phyloP scores from a whole-genome alignment of 2,888 invertebrate species.

The Acronicta leporina region DNA sequence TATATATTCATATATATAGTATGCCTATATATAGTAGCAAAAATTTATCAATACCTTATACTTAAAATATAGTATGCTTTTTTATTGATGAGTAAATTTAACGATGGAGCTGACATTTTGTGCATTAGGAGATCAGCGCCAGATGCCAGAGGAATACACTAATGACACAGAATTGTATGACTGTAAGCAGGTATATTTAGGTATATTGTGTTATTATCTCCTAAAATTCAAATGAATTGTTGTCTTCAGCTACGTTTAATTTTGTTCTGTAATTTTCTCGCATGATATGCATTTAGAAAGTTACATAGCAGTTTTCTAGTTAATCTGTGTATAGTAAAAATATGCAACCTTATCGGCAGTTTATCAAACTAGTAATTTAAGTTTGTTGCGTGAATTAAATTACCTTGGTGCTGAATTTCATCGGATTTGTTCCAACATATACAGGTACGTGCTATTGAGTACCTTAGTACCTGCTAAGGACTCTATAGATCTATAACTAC shows the following conservation, averaged over 20 bases:
- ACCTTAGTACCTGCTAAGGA: neutral
- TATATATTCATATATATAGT: too few relatives aligned
- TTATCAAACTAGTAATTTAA: constrained; percentile 41
- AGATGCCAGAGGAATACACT: constrained; percentile 56
- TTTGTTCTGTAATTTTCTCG: neutral
- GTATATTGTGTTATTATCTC: too few relatives aligned
- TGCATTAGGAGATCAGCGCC: constrained; percentile 76
- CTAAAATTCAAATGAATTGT: too few relatives aligned
- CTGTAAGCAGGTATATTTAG: too few relatives aligned
- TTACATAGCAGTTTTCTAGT: constrained; percentile 21
- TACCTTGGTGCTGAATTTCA: neutral
- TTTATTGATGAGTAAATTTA: too few relatives aligned
- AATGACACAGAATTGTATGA: neutral
- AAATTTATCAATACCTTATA: too few relatives aligned
- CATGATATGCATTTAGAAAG: constrained; percentile 19
- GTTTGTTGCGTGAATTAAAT: constrained; percentile 35
- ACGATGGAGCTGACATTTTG: constrained; percentile 78
- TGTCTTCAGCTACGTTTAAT: neutral
- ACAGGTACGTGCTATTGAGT: neutral
- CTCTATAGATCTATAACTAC: too few relatives aligned
- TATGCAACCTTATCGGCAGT: constrained; percentile 42
- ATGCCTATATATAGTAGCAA: too few relatives aligned
- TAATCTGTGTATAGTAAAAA: constrained; percentile 38
- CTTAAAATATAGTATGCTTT: too few relatives aligned
- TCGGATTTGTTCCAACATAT: neutral